Evolutionary conservation across 2,113 vertebrate genomes (phyloP), one percentile per base, ranked within the genome.

Genomic region (Atherinomorus stipes): DNA sequence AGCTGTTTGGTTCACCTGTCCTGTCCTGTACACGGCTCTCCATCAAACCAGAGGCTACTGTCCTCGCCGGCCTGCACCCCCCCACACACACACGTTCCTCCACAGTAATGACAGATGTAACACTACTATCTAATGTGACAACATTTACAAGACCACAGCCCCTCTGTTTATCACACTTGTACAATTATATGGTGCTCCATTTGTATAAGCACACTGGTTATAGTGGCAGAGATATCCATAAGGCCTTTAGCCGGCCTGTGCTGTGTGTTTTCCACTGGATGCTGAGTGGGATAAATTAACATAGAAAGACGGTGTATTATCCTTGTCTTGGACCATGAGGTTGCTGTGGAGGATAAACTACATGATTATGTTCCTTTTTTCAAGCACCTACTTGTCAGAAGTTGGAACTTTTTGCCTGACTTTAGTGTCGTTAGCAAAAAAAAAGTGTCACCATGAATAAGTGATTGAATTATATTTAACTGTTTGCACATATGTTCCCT

Each of bases 1-100:
- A 94, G 91, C 91, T 93, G 92, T 85, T 87, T 84, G 74, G 65
- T 85, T 93, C 89, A 93, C 88, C 92, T 92, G 93, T 88, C 90
- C 88, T 81, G 74, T 90, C 84, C 89, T 87, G 83, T 84, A 90
- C 87, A 89, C 76, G 85, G 88, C 82, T 93, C 85, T 86, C 85
- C 86, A 85, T 88, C 90, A 92, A 87, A 87, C 74, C 78, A 69
- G 62, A 68, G 76, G 80, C 83, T 78, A 70, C 74, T 72, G 75
- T 84, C 83, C 74, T 86, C 71, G 7, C 66, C 21, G 68, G 59
- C 76, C 81, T 31, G 68, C 84, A 28, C 50, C 54, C 77, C n/a
- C n/a, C n/a, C n/a, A n/a, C n/a, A 19, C 78, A 70, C 59, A 59
- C 73, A 10, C 57, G 81, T 73, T 75, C 67, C 67, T 85, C 66